Base-by-base conservation (phyloP, 2,888 invertebrate species). In the Pterobdella sp. region DNA sequence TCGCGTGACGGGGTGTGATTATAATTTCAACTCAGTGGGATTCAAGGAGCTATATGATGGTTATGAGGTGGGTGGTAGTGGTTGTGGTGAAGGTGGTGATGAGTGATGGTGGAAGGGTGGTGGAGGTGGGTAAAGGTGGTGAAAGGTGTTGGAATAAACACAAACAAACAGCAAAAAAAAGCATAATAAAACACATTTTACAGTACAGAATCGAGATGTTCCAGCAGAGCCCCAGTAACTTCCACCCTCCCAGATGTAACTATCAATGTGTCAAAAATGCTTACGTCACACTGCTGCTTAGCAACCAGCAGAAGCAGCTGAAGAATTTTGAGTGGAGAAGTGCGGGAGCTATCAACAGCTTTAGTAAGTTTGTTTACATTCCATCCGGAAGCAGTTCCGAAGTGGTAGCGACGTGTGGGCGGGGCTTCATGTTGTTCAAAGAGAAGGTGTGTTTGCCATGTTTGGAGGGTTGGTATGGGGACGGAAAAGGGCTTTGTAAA, bases 141-240 rank as follows among this genome's bases (percentile, higher is more conserved):
- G n/a, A n/a, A n/a, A n/a, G n/a, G n/a, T n/a, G n/a, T n/a, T n/a
- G n/a, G n/a, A 14, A 42, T 22, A 42, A 42, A 7, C 22, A 42
- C 49, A 42, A 42, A 7, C 22, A 42, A 42, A 42, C 49, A 42
- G 22, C 49, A 14, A 42, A 42, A 42, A 42, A 7, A 7, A 42
- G 10, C 49, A 42, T 22, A 7, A 26, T 26, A 63, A 29, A 18
- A 7, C 3, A 3, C 4, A 65, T 3, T 4, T 34, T 3, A 18
- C 63, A 71, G 71, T 71, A 71, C 71, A 60, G 22, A 1, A 71
- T 71, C 2, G 35, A 71, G 63, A 71, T 71, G 71, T 31, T 35
- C 2, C 71, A 71, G 34, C 22, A 29, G 29, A 29, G 35, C 22
- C 63, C 60, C n/a, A 32, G 34, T 1, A 22, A 18, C n/a, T 71